phyloP scores from a whole-genome alignment of 1,140 invertebrate species.

The Maniola jurtina region DNA sequence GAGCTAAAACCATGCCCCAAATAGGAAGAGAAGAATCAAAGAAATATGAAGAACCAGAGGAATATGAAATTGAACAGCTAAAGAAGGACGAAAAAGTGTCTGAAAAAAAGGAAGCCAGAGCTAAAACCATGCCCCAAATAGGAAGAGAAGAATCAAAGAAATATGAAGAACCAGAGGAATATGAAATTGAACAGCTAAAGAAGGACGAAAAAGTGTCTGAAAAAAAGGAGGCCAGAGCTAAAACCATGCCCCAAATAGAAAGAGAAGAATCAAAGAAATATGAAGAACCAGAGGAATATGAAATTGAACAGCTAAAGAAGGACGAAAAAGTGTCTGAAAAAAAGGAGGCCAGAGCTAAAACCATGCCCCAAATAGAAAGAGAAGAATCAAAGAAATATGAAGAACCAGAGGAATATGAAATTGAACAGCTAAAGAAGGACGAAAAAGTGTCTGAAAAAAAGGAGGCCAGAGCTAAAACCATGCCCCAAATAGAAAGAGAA shows the following conservation, averaged over 20 bases:
- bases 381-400: background rate
- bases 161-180: too few relatives aligned
- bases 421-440: too few relatives aligned
- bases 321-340: too few relatives aligned
- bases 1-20: too few relatives aligned
- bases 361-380: background rate
- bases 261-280: conserved; percentile 12
- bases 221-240: conserved; percentile 12
- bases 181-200: too few relatives aligned
- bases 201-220: conserved; percentile 1
- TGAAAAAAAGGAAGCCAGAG: background rate
- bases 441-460: too few relatives aligned
- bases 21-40: background rate
- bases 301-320: conserved; percentile 14
- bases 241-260: conserved; percentile 15
- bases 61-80: too few relatives aligned
- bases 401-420: too few relatives aligned
- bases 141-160: background rate
- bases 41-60: too few relatives aligned
- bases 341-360: conserved; percentile 24
- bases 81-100: background rate
- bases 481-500: too few relatives aligned
- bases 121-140: too few relatives aligned
- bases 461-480: too few relatives aligned
- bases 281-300: conserved; percentile 21